A percentile compares a stretch with the other conserved stretches of the same genome.
These are phyloP conservation scores for Drosophila gunungcola DNA, from an alignment of 1,140 invertebrate genomes.

Conservation along the genomic window DNA sequence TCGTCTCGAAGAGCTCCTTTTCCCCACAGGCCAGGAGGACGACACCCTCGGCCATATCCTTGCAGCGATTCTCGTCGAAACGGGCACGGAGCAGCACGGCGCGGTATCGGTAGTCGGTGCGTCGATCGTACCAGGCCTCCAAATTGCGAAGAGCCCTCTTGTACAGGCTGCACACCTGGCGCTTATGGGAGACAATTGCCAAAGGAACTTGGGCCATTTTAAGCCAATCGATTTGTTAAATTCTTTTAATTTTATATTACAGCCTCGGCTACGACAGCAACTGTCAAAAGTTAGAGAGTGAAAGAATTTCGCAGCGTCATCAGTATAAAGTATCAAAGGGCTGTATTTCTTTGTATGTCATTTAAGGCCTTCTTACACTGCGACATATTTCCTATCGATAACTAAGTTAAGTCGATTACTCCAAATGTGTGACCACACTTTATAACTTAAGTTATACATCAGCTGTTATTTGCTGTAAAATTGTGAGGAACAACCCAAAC, in stretches of 20 bases:
- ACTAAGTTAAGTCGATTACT: too few species aligned
- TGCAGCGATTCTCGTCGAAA: slow-evolving; percentile 93
- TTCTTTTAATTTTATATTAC: slow-evolving; percentile 22
- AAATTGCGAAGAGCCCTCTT: slow-evolving; percentile 88
- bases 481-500: too few species aligned
- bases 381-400: too few species aligned
- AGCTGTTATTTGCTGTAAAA: too few species aligned
- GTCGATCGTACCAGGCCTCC: slow-evolving; percentile 86
- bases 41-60: slow-evolving; percentile 91
- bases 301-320: too few species aligned
- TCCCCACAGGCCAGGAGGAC: slow-evolving; percentile 91
- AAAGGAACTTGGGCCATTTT: slow-evolving; percentile 73
- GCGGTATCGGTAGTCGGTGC: slow-evolving; percentile 90
- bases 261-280: slow-evolving; percentile 25
- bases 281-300: slow-evolving; percentile 16
- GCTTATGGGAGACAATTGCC: slow-evolving; percentile 86
- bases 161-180: slow-evolving; percentile 90
- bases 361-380: too few species aligned
- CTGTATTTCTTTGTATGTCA: too few species aligned
- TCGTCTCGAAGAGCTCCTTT: slow-evolving; percentile 89
- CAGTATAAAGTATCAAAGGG: too few species aligned
- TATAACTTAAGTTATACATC: too few species aligned
- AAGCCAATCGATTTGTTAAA: slow-evolving; percentile 15
- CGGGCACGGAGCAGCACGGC: slow-evolving; percentile 91
- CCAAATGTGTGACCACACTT: too few species aligned